Evolutionary conservation across 1,140 invertebrate genomes (phyloP).

Genomic region (Aphidius ervi): DNA sequence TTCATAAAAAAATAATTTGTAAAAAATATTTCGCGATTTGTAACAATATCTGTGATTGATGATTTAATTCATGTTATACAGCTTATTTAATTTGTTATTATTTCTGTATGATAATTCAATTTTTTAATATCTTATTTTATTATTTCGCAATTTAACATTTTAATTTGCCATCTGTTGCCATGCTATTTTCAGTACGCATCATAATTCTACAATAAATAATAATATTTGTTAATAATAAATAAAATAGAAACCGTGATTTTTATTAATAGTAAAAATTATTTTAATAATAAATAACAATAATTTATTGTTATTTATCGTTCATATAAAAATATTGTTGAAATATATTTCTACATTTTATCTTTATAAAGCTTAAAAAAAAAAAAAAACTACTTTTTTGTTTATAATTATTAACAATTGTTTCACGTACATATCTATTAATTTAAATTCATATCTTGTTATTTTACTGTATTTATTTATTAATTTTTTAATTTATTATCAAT

Average conservation of each 20-base stretch:
- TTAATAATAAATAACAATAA: too few relatives aligned
- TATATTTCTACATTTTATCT: too few relatives aligned
- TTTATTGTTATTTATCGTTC: too few relatives aligned
- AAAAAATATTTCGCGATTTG: not conserved
- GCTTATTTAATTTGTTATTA: not conserved
- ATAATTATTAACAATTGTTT: conserved; percentile 13
- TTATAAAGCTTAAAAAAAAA: too few relatives aligned
- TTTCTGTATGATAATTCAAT: not conserved
- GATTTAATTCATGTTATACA: conserved; percentile 10
- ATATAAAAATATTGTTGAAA: too few relatives aligned
- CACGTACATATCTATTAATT: conserved; percentile 14
- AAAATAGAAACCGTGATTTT: too few relatives aligned
- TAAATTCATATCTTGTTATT: conserved; percentile 19
- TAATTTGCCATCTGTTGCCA: too few relatives aligned
- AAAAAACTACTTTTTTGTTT: not conserved
- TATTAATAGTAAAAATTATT: too few relatives aligned
- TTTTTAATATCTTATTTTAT: not conserved
- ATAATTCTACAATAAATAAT: too few relatives aligned
- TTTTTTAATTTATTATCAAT: conserved; percentile 4
- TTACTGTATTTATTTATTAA: conserved; percentile 6
- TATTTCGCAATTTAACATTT: not conserved
- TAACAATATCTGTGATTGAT: conserved; percentile 21
- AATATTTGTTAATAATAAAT: too few relatives aligned
- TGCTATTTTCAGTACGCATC: too few relatives aligned
- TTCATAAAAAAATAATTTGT: too few relatives aligned